Evolutionary conservation across 2,113 vertebrate species (phyloP), one percentile per base, ranked within the genome.

Genomic region (Rynchops niger): DNA sequence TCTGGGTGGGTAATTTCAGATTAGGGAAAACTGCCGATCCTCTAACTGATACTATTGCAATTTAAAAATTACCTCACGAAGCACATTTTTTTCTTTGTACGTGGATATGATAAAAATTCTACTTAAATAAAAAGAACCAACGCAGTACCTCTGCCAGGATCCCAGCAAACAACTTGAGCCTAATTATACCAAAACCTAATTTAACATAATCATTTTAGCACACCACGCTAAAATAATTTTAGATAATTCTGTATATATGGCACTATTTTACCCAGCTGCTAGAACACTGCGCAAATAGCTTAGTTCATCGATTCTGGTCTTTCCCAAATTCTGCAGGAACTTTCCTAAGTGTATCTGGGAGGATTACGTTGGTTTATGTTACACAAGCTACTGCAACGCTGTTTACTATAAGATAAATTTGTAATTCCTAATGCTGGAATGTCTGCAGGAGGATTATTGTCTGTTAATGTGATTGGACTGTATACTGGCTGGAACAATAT

Each of bases 381-480:
- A 74, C 49, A 50, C 21, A 25, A 85, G 43, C 36, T 66, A 40
- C 81, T 6, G 32, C 23, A 56, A 19, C 17, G 5, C 30, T 92
- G 55, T 42, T 85, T 87, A 76, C 65, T 61, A 6, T 23, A 79
- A 85, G 76, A 94, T 52, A 90, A 90, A 86, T 85, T 73, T 82
- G n/a, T 74, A 90, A 71, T 92, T 96, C 91, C 82, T 95, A 53
- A 69, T 78, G 81, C 59, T 89, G 56, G 43, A 80, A 70, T n/a
- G 55, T 93, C 92, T 95, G 88, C 50, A 6, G 29, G 43, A 90
- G 73, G 93, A 95, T 96, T 95, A 93, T 29, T 74, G 50, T 63
- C 32, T 89, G 70, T 70, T 95, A 78, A 88, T 91, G 90, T 94
- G 86, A 92, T 87, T 94, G 85, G 82, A 69, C 72, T 65, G 19